These are phyloP conservation scores for Halcyon badia DNA, from an alignment of 2,797 vertebrate species.

Conservation along the genomic window DNA sequence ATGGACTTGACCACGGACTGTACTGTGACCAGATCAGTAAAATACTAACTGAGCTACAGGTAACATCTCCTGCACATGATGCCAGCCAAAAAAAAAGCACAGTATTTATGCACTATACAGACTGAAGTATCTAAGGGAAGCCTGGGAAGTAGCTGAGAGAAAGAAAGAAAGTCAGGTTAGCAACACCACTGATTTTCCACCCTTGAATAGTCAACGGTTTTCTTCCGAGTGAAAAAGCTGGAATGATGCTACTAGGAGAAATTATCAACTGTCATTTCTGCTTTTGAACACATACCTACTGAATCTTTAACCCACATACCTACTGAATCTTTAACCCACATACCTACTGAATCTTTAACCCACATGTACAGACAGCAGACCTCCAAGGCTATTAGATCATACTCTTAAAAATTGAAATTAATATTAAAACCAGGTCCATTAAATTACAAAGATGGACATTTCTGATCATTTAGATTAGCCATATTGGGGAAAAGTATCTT, in stretches of 20 bases:
- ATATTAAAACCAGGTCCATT: neutral
- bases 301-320: neutral
- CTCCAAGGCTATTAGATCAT: neutral
- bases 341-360: neutral
- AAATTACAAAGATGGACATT: neutral
- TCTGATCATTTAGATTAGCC: neutral
- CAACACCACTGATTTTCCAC: neutral
- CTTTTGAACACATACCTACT: neutral
- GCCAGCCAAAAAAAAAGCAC: neutral
- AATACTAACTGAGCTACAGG: neutral
- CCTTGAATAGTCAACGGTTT: neutral
- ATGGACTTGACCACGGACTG: neutral
- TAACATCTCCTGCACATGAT: neutral
- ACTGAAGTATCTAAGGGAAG: neutral
- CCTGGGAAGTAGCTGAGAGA: neutral
- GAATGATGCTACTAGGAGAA: neutral
- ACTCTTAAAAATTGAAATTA: neutral
- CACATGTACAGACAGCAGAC: neutral
- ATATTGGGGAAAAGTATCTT: neutral
- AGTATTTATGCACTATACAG: neutral
- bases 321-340: neutral
- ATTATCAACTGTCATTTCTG: neutral
- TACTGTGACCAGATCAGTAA: neutral
- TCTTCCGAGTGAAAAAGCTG: neutral
- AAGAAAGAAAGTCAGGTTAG: neutral